Conservation (phyloP, 2,888 invertebrate genomes). For the Macrostomum cliftonense region DNA sequence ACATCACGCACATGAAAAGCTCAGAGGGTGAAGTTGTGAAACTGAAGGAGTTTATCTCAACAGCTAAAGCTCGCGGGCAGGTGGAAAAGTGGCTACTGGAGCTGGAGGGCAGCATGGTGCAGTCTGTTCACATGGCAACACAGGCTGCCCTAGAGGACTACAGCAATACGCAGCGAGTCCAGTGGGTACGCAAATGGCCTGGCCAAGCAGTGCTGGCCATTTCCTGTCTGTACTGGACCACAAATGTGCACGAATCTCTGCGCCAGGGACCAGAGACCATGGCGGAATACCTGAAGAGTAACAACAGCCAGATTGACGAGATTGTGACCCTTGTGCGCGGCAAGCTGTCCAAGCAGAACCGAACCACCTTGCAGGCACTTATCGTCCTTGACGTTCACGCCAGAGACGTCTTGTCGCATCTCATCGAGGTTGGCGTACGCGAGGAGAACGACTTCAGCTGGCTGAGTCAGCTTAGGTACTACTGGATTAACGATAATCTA, state of each 20-base stretch:
- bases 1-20: slow-evolving; percentile 37
- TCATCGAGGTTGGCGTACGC: slow-evolving; percentile 24
- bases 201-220: slow-evolving; percentile 41
- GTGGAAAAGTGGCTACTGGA: slow-evolving; percentile 87
- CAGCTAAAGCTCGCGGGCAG: slow-evolving; percentile 58
- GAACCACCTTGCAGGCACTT: slow-evolving; percentile 40
- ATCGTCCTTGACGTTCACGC: slow-evolving; percentile 61
- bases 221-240: slow-evolving; percentile 30
- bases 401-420: slow-evolving; percentile 32
- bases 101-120: slow-evolving; percentile 65
- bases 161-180: slow-evolving; percentile 38
- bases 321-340: slow-evolving; percentile 59
- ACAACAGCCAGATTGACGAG: slow-evolving; percentile 55
- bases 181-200: slow-evolving; percentile 40
- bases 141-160: slow-evolving; percentile 54
- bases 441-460: slow-evolving; percentile 38
- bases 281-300: slow-evolving; percentile 45
- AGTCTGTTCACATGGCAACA: slow-evolving; percentile 56
- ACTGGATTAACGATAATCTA: slow-evolving; percentile 40
- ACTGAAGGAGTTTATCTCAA: slow-evolving; percentile 34
- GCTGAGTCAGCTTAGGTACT: slow-evolving; percentile 40
- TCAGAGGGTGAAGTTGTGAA: slow-evolving; percentile 37
- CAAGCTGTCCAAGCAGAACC: slow-evolving; percentile 37
- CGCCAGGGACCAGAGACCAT: slow-evolving; percentile 34
- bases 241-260: slow-evolving; percentile 17